These are phyloP conservation scores for Silurus asotus DNA, from an alignment of 2,113 vertebrate genomes.

Conservation along the genomic window DNA sequence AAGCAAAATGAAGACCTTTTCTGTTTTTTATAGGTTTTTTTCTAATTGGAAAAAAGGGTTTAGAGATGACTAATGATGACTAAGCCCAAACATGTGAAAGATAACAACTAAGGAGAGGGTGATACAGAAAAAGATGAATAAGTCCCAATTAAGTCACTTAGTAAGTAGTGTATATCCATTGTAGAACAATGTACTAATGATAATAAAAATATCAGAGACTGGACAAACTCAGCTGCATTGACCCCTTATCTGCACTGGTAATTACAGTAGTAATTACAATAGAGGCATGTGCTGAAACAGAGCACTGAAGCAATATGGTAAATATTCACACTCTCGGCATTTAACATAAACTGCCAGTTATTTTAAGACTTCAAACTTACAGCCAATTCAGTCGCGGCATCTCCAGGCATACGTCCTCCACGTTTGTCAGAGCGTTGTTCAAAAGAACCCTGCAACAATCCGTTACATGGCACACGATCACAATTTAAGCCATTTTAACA, in stretches of 20 bases:
- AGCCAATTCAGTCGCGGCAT: constrained; percentile 91
- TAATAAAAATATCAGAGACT: too few relatives aligned
- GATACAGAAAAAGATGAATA: not conserved
- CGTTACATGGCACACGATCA: not conserved
- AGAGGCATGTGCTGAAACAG: not conserved
- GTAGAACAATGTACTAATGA: too few relatives aligned
- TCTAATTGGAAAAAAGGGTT: not conserved
- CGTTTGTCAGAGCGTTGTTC: constrained; percentile 85
- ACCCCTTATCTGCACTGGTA: not conserved
- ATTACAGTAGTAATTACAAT: too few relatives aligned
- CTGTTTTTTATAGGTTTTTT: not conserved
- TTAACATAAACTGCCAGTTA: not conserved
- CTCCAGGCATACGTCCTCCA: constrained; percentile 81
- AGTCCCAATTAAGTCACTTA: too few relatives aligned
- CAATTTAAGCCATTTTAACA: not conserved
- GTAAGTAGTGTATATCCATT: too few relatives aligned
- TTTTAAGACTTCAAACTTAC: constrained; percentile 74
- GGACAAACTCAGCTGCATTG: too few relatives aligned
- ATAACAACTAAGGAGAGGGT: not conserved
- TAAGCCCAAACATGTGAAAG: too few relatives aligned
- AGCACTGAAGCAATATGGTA: not conserved
- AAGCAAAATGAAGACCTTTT: not conserved
- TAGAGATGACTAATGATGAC: not conserved
- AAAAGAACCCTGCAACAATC: constrained; percentile 78
- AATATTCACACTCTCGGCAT: not conserved